Evolutionary conservation across 2,113 vertebrate species (phyloP), one percentile per base, ranked within the genome.

Genomic region (Microtus ochrogaster): DNA sequence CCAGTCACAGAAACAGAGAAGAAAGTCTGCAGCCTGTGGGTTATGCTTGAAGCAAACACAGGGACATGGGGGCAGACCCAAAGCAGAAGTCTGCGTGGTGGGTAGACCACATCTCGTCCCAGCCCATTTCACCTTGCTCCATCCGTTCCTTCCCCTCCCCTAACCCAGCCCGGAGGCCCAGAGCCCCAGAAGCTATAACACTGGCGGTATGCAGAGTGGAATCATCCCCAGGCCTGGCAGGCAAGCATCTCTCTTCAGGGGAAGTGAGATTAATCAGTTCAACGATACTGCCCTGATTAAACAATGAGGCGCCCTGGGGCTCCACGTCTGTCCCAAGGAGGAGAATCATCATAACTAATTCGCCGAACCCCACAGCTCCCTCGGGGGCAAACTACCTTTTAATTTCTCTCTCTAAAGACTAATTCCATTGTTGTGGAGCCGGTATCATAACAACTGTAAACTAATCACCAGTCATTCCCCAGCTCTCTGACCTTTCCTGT

Each of bases 371-470:
- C 93, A 92, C 65, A 55, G 97, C 98, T 98, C 99, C 98, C 98
- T 93, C 92, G 98, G 98, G 98, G 97, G 97, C 98, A 99, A 99
- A 99, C 99, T 98, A 98, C 98, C 98, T 98, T 99, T 99, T 99
- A 98, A 99, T 98, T 98, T 98, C 98, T 98, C 97, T 96, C 97
- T 98, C 98, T 98, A 96, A 98, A 98, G 98, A 99, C 98, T 98
- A 98, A 98, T 98, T 98, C 98, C 98, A 98, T 98, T 98, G 98
- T 99, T 99, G 98, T 97, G 98, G 98, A 99, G 99, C 99, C 99
- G 98, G 98, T 97, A 98, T 98, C 98, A 98, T 98, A 98, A 98
- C 98, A 98, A 98, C 99, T 93, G 97, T 99, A 99, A 99, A 99
- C 99, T 99, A 99, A 99, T 99, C 98, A 99, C 98, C 97, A 98